These are phyloP conservation scores for Idris sp. DNA, from an alignment of 1,140 invertebrate genomes.

Conservation along the genomic window DNA sequence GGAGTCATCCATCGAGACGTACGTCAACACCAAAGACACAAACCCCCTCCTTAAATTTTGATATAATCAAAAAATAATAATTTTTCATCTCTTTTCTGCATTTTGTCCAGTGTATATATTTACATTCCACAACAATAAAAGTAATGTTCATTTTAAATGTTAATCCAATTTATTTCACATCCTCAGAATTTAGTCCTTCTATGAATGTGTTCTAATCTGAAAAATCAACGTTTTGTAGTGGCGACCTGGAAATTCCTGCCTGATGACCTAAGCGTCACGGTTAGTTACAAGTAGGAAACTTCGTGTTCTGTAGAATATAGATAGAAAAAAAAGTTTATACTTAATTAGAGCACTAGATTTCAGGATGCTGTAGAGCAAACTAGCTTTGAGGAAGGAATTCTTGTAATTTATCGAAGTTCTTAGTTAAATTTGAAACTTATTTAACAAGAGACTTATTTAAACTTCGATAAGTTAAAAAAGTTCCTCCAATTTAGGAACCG, in stretches of 20 bases:
- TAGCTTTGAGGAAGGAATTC: slow-evolving; percentile 19
- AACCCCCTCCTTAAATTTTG: slow-evolving; percentile 57
- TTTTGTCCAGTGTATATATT: too few relatives aligned
- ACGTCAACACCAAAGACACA: slow-evolving; percentile 57
- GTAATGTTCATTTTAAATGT: slow-evolving; percentile 22
- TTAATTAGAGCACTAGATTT: slow-evolving; percentile 34
- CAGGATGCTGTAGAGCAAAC: slow-evolving; percentile 11
- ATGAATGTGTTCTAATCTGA: slow-evolving; percentile 57
- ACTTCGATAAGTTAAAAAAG: slow-evolving; percentile 7
- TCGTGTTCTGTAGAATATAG: slow-evolving; percentile 26
- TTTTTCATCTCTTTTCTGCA: too few relatives aligned
- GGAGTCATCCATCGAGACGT: slow-evolving; percentile 58
- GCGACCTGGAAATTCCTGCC: slow-evolving; percentile 64
- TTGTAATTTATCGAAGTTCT: slow-evolving; percentile 15
- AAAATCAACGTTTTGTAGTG: slow-evolving; percentile 67
- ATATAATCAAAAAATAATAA: slow-evolving; percentile 15
- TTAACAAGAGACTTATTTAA: slow-evolving; percentile 1
- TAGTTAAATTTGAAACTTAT: background rate
- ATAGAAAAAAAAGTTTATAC: slow-evolving; percentile 5
- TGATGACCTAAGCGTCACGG: slow-evolving; percentile 60
- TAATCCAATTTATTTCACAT: slow-evolving; percentile 28
- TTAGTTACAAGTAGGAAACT: slow-evolving; percentile 64
- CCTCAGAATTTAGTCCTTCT: too few relatives aligned
- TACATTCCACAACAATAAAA: slow-evolving; percentile 47
- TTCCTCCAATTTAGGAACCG: slow-evolving; percentile 6